These are phyloP conservation scores for Mesoligia furuncula DNA, from an alignment of 2,888 invertebrate genomes.

Conservation along the genomic window DNA sequence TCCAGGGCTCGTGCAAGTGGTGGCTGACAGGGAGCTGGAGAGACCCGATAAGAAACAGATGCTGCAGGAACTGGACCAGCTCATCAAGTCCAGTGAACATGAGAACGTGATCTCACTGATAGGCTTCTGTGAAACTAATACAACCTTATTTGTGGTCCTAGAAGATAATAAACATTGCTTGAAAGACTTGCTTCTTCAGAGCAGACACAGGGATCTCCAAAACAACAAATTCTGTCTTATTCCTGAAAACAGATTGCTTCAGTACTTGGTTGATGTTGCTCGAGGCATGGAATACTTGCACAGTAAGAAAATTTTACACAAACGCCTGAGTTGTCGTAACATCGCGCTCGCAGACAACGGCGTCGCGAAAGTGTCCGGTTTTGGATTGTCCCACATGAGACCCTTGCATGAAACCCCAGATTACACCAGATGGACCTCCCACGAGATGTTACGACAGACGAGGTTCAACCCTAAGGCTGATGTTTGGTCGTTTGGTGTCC, in stretches of 20 bases:
- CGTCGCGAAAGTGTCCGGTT: constrained; percentile 93
- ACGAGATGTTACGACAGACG: constrained; percentile 93
- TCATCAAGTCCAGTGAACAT: constrained; percentile 93
- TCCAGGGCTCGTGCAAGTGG: constrained; percentile 91
- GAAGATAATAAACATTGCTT: constrained; percentile 92
- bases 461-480: constrained; percentile 93
- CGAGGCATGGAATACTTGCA: constrained; percentile 93
- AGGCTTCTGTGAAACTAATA: constrained; percentile 95
- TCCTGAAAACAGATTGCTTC: constrained; percentile 91
- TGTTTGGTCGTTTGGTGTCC: constrained; percentile 95
- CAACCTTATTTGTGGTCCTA: constrained; percentile 93
- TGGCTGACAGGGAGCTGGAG: constrained; percentile 90
- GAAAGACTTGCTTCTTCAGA: constrained; percentile 93
- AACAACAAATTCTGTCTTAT: constrained; percentile 91
- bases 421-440: constrained; percentile 94
- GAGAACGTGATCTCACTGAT: constrained; percentile 93
- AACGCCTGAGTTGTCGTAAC: constrained; percentile 93
- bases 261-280: constrained; percentile 92
- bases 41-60: constrained; percentile 88
- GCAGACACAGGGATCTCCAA: constrained; percentile 88
- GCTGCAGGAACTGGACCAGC: constrained; percentile 93
- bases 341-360: constrained; percentile 92
- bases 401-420: constrained; percentile 92
- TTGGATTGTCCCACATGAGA: constrained; percentile 93
- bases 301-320: constrained; percentile 93